Conservation (phyloP, 2,888 invertebrate species). For the Chymomyza fuscimana region DNA sequence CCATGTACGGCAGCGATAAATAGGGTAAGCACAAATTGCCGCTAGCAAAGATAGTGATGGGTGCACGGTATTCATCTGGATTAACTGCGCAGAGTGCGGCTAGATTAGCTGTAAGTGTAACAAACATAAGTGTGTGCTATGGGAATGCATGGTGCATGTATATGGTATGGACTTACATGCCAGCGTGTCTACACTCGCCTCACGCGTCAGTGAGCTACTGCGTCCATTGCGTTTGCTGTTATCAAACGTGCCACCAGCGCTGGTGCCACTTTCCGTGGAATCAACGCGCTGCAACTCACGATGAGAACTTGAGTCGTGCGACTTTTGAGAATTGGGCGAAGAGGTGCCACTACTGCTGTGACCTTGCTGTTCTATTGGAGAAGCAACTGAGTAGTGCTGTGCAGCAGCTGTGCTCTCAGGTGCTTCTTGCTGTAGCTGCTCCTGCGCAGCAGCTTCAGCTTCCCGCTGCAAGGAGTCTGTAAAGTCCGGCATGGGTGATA, state of each 20-base stretch:
- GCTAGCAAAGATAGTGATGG: constrained; percentile 91
- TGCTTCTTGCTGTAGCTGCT: constrained; percentile 37
- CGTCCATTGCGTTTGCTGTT: constrained; percentile 67
- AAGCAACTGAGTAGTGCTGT: constrained; percentile 61
- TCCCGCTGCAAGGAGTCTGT: constrained; percentile 75
- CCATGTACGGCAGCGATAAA: constrained; percentile 95
- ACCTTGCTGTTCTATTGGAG: constrained; percentile 49
- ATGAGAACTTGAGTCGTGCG: constrained; percentile 59
- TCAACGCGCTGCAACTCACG: constrained; percentile 76
- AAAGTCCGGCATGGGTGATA: constrained; percentile 87
- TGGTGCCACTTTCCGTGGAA: constrained; percentile 56
- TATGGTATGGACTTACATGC: constrained; percentile 78
- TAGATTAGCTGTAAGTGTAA: constrained; percentile 65
- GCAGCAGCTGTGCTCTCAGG: constrained; percentile 32
- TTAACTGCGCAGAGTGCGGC: constrained; percentile 74
- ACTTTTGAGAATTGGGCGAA: constrained; percentile 54
- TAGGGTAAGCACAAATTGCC: constrained; percentile 98
- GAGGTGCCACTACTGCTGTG: constrained; percentile 69
- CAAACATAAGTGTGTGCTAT: background rate
- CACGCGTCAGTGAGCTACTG: constrained; percentile 83
- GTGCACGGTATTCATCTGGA: constrained; percentile 88
- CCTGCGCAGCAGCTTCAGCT: constrained; percentile 39
- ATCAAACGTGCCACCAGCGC: constrained; percentile 31
- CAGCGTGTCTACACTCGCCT: constrained; percentile 85
- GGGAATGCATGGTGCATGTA: background rate